These are phyloP conservation scores for Xestia c-nigrum DNA, from an alignment of 2,888 invertebrate species.

Conservation along the genomic window DNA sequence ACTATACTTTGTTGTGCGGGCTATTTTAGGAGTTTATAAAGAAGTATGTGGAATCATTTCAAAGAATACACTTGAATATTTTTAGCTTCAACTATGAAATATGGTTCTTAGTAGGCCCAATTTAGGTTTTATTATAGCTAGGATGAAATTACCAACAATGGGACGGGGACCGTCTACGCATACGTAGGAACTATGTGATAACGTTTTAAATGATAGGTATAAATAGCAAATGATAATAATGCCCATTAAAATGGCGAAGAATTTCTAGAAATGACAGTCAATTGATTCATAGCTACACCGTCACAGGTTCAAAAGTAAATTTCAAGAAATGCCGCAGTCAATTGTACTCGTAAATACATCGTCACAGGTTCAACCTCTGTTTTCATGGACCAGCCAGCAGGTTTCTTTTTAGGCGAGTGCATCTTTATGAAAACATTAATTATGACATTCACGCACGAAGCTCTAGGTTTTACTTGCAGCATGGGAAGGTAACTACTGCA, in stretches of 20 bases:
- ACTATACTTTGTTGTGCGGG: constrained; percentile 29
- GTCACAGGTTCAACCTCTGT: too few relatives aligned
- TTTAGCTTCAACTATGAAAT: constrained; percentile 12
- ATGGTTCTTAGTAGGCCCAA: constrained; percentile 2
- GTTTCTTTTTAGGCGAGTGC: not conserved
- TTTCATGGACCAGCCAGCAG: not conserved
- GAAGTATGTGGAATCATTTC: constrained; percentile 6
- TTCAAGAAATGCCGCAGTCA: too few relatives aligned
- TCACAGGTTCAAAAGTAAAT: not conserved
- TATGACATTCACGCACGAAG: not conserved
- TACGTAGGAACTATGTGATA: not conserved
- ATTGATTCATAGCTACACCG: not conserved
- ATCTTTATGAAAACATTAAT: not conserved
- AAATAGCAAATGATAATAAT: not conserved
- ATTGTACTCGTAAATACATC: too few relatives aligned
- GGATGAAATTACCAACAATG: constrained; percentile 1
- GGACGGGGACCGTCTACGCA: not conserved
- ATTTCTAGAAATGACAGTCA: constrained; percentile 14
- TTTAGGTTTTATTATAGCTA: constrained; percentile 15
- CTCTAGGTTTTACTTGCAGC: not conserved
- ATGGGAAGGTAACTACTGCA: not conserved
- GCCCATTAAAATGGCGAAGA: not conserved
- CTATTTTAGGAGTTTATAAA: constrained; percentile 20
- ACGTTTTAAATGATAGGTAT: constrained; percentile 5
- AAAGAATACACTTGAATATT: constrained; percentile 5